Conservation (phyloP, 35 echinoderm and acorn worm genomes). For the Ophioderma brevispina region DNA sequence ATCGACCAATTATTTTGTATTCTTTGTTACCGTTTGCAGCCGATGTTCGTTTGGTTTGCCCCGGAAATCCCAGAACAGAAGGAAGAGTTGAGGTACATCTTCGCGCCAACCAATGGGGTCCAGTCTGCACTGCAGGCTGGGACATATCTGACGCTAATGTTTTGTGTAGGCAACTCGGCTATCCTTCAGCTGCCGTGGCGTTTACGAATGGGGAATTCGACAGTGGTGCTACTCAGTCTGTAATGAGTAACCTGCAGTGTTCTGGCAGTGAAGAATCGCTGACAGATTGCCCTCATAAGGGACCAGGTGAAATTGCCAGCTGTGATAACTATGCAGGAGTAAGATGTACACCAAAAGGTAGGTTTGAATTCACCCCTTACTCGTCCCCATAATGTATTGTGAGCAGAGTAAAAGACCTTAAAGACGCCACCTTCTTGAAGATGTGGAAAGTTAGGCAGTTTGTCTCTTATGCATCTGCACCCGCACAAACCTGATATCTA, state of each 20-base stretch:
- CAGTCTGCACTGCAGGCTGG: neutral
- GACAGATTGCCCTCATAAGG: neutral
- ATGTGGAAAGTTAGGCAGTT: too few relatives aligned
- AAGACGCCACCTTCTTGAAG: too few relatives aligned
- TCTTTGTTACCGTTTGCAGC: too few relatives aligned
- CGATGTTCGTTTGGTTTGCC: neutral
- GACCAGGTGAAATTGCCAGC: neutral
- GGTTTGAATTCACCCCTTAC: too few relatives aligned
- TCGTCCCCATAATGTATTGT: too few relatives aligned
- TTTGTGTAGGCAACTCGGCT: neutral
- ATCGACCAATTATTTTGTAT: too few relatives aligned
- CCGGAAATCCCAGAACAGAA: neutral
- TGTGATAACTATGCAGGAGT: neutral
- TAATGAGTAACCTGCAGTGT: neutral
- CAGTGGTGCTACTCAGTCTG: neutral
- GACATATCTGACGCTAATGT: neutral
- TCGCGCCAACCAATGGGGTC: neutral
- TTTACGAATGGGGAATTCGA: neutral
- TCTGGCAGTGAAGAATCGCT: neutral
- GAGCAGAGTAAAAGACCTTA: too few relatives aligned
- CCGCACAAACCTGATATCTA: too few relatives aligned
- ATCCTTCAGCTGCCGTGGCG: neutral
- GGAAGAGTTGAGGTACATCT: neutral
- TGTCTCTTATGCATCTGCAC: too few relatives aligned
- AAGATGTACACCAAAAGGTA: neutral